These are phyloP conservation scores for Drosophila novamexicana DNA, from an alignment of 1,140 invertebrate species.

Conservation along the genomic window DNA sequence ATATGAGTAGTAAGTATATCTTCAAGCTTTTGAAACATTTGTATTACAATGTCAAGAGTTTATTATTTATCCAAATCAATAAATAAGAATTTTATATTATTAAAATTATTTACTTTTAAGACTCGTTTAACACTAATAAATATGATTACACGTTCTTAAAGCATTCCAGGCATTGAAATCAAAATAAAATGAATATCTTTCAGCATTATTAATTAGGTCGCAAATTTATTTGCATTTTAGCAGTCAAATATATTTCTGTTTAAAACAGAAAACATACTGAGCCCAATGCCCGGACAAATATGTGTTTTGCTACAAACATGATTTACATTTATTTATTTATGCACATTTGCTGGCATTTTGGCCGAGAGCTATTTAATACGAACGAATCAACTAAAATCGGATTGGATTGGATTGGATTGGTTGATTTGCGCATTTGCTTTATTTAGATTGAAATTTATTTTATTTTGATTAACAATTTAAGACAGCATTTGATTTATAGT, in stretches of 20 bases:
- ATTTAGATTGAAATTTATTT: slow-evolving; percentile 35
- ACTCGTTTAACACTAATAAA: neutral
- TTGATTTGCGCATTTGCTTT: slow-evolving; percentile 8
- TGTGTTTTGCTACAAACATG: slow-evolving; percentile 16
- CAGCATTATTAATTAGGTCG: neutral
- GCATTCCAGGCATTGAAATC: neutral
- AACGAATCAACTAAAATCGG: slow-evolving; percentile 10
- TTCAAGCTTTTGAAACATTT: no score
- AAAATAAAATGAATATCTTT: neutral
- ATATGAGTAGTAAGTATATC: no score
- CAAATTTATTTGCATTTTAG: neutral
- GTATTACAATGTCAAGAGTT: no score
- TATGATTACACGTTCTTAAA: no score
- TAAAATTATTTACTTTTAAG: neutral
- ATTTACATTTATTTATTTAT: slow-evolving; percentile 39
- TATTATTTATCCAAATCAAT: no score
- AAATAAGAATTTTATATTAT: no score
- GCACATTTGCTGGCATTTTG: slow-evolving; percentile 15
- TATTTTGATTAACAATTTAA: slow-evolving; percentile 31
- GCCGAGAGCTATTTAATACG: slow-evolving; percentile 11
- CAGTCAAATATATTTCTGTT: neutral
- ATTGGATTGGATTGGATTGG: slow-evolving; percentile 6
- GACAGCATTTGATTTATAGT: slow-evolving; percentile 53
- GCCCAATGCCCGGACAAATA: slow-evolving; percentile 15
- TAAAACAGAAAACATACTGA: slow-evolving; percentile 23